These are phyloP conservation scores for Pristionchus entomophagus DNA, from an alignment of 2,888 invertebrate species.

Conservation along the genomic window DNA sequence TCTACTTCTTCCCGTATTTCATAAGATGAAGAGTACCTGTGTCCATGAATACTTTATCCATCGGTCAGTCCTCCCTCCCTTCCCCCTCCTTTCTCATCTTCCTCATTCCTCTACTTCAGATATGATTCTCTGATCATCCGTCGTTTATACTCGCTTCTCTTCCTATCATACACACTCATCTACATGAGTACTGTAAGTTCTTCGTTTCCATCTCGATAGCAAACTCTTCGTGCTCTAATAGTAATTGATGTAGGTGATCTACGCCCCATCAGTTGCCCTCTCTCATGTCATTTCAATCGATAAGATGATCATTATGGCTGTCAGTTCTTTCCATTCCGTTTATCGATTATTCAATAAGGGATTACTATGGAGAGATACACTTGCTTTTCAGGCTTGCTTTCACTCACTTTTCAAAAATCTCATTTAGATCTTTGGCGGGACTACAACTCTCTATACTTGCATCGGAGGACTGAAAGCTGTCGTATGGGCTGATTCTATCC, in stretches of 20 bases:
- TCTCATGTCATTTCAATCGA: conserved; percentile 63
- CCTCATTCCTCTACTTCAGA: conserved; percentile 60
- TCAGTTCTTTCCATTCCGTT: conserved; percentile 40
- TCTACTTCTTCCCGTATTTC: conserved; percentile 68
- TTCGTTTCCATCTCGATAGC: too few relatives aligned
- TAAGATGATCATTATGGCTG: conserved; percentile 62
- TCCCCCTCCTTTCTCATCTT: conserved; percentile 65
- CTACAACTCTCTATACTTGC: conserved; percentile 68
- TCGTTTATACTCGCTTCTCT: conserved; percentile 63
- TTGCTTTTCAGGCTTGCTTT: not conserved
- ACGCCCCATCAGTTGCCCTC: conserved; percentile 68
- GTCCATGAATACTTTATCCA: conserved; percentile 70
- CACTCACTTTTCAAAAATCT: not conserved
- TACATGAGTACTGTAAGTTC: conserved; percentile 70
- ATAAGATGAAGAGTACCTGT: conserved; percentile 69
- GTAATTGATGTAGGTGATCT: too few relatives aligned
- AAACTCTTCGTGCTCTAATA: too few relatives aligned
- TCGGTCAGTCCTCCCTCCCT: conserved; percentile 69
- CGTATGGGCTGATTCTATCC: conserved; percentile 69
- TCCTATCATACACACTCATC: conserved; percentile 63
- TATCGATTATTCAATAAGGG: not conserved
- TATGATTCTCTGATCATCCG: conserved; percentile 66
- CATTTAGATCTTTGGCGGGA: conserved; percentile 64
- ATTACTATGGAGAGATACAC: not conserved
- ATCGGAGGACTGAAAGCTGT: conserved; percentile 69